Conservation (phyloP, 1,140 invertebrate genomes). For the Druon quercuslanigerum region DNA sequence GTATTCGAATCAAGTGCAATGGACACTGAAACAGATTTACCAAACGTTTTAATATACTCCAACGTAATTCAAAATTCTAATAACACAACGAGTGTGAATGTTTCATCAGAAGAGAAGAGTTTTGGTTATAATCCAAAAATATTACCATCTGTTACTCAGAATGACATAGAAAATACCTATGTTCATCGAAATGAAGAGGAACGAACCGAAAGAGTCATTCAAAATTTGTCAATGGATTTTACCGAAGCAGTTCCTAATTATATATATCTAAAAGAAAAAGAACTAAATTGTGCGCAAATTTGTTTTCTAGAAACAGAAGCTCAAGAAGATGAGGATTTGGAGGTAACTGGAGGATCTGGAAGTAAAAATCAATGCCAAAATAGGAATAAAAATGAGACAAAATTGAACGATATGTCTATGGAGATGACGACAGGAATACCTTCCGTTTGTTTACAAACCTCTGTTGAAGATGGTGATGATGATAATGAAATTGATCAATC, state of each 20-base stretch:
- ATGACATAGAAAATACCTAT: neutral
- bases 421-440: slow-evolving; percentile 39
- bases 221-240: slow-evolving; percentile 35
- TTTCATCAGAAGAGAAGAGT: too few relatives aligned
- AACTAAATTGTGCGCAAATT: neutral
- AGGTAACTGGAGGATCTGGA: slow-evolving; percentile 32
- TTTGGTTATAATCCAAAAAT: too few relatives aligned
- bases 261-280: neutral
- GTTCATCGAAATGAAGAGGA: neutral
- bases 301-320: slow-evolving; percentile 35
- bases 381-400: neutral
- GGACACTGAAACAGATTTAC: neutral
- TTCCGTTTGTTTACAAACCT: neutral
- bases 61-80: neutral
- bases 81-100: neutral
- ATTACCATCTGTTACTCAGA: neutral
- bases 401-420: slow-evolving; percentile 34
- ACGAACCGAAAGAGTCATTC: neutral
- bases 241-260: slow-evolving; percentile 13
- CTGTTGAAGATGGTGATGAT: neutral
- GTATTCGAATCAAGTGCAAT: neutral
- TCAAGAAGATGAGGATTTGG: slow-evolving; percentile 40
- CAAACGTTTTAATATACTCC: neutral
- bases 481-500: neutral
- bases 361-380: neutral